A percentile compares a stretch with the other conserved stretches of the same genome.
These are phyloP conservation scores for Ageneiosus marmoratus DNA, from an alignment of 2,113 vertebrate species.

Conservation along the genomic window DNA sequence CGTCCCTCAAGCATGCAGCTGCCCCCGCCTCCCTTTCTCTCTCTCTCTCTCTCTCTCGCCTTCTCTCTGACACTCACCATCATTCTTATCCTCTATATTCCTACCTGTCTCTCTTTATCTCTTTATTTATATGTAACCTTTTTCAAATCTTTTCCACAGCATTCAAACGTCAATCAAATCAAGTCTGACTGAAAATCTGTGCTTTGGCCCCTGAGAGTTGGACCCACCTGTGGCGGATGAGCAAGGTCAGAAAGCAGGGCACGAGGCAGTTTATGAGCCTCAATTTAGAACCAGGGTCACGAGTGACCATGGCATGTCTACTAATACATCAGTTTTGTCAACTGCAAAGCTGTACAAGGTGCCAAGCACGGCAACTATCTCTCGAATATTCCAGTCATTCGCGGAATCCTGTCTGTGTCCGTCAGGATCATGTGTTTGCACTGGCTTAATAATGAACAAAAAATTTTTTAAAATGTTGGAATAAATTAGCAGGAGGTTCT, in stretches of 20 bases:
- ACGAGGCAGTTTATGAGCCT: conserved; percentile 36
- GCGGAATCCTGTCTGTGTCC: conserved; percentile 46
- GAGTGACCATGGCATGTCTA: conserved; percentile 32
- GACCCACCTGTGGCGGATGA: conserved; percentile 48
- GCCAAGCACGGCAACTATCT: conserved; percentile 62
- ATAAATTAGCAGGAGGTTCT: conserved; percentile 24
- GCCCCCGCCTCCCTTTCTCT: not conserved
- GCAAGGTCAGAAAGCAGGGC: conserved; percentile 32
- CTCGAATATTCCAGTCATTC: conserved; percentile 59
- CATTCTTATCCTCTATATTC: conserved; percentile 41
- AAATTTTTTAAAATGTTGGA: conserved; percentile 7
- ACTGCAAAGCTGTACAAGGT: conserved; percentile 66
- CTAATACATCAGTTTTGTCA: conserved; percentile 63
- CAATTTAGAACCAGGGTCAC: conserved; percentile 59
- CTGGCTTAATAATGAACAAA: conserved; percentile 14
- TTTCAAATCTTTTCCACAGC: not conserved
- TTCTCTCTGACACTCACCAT: conserved; percentile 36
- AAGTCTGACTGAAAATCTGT: not conserved
- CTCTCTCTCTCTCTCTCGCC: conserved; percentile 48
- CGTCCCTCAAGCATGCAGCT: conserved; percentile 63
- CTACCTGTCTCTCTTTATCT: conserved; percentile 45
- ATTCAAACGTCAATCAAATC: not conserved
- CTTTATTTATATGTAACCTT: not conserved
- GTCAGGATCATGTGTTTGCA: conserved; percentile 47
- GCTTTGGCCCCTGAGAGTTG: not conserved